Evolutionary conservation across 2,797 vertebrate species (phyloP).

Genomic region (Peromyscus eremicus): DNA sequence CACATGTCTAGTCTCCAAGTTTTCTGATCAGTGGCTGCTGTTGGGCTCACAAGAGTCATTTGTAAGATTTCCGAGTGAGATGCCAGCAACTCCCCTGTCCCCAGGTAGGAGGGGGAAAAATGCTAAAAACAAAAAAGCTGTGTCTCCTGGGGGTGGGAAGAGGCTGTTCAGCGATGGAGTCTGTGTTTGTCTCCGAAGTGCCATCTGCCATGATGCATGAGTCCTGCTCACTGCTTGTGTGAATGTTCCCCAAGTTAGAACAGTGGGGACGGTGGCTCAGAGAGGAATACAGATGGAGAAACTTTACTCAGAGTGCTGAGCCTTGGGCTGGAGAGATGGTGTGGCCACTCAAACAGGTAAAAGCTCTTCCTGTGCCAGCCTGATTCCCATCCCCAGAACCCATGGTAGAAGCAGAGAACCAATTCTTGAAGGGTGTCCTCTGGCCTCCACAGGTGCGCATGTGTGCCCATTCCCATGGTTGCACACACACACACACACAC

Average conservation of each 20-base stretch:
- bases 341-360: neutral
- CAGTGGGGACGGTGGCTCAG: rapidly evolving
- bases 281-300: neutral
- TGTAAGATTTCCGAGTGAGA: constrained; percentile 79
- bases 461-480: no score
- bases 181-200: neutral
- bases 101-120: neutral
- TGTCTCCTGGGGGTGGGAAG: neutral
- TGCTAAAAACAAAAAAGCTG: neutral
- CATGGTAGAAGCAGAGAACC: neutral
- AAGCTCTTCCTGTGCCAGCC: neutral
- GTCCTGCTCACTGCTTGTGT: rapidly evolving
- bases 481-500: neutral
- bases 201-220: rapidly evolving
- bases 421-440: neutral
- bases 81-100: neutral
- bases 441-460: neutral
- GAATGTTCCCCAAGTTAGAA: rapidly evolving
- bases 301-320: rapidly evolving
- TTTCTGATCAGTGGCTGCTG: constrained; percentile 70
- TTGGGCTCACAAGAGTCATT: constrained; percentile 74
- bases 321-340: neutral
- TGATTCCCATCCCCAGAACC: neutral
- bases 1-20: constrained; percentile 62
- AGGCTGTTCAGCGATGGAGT: neutral